Percentiles rank a stretch among this genome's conserved stretches.
phyloP scores from a whole-genome alignment of 2,797 vertebrate genomes.

The Serranus cabrilla region DNA sequence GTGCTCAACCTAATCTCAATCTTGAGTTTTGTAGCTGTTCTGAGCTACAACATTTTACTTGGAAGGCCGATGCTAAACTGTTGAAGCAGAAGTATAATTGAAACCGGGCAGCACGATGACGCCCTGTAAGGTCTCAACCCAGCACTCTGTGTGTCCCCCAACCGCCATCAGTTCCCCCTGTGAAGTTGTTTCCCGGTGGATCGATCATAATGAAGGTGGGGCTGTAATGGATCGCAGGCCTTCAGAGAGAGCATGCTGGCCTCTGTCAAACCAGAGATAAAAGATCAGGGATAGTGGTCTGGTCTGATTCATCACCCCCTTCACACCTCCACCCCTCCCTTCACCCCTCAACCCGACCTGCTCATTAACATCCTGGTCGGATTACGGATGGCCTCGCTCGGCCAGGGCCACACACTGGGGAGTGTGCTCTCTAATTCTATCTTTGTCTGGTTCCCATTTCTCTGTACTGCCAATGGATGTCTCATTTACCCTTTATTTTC shows the following conservation, averaged over 20 bases:
- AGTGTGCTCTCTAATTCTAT: background rate
- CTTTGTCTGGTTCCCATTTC: slow-evolving; percentile 16
- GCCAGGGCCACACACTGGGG: slow-evolving; percentile 2
- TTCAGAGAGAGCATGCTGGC: slow-evolving; percentile 24
- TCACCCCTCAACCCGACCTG: slow-evolving; percentile 6
- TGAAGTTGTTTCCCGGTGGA: slow-evolving; percentile 1
- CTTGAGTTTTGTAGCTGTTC: background rate
- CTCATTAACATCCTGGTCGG: slow-evolving; percentile 47
- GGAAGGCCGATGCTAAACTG: background rate
- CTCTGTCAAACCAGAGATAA: slow-evolving; percentile 51
- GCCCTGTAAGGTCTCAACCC: background rate
- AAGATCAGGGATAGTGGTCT: slow-evolving; percentile 46
- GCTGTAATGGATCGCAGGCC: slow-evolving; percentile 6
- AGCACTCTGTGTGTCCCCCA: no score
- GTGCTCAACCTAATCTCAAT: no score
- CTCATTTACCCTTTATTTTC: background rate
- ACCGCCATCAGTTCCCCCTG: background rate
- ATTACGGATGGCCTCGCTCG: slow-evolving; percentile 19
- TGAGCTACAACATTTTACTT: background rate
- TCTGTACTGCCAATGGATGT: background rate
- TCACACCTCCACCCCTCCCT: background rate
- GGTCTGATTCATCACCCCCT: slow-evolving; percentile 43
- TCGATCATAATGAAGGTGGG: slow-evolving; percentile 55
- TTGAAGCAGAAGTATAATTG: background rate
- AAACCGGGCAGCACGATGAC: background rate